These are phyloP conservation scores for Tyto alba DNA, from an alignment of 2,113 vertebrate species.

Conservation along the genomic window DNA sequence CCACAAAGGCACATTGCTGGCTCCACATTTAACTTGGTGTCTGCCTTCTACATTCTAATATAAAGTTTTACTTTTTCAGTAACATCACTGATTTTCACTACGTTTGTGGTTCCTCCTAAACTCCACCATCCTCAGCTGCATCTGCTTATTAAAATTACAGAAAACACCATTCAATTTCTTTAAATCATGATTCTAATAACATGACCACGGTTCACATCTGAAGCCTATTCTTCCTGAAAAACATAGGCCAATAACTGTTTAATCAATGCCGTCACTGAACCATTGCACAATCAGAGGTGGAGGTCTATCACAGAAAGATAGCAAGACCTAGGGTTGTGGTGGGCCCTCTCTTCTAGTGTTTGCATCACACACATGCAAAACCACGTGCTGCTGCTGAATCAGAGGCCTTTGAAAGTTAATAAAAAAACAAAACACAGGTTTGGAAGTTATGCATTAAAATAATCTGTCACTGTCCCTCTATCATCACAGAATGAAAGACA, in stretches of 20 bases:
- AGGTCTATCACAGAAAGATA: fast-evolving
- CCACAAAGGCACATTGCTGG: neutral
- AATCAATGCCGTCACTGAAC: neutral
- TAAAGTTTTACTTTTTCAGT: neutral
- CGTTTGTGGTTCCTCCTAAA: neutral
- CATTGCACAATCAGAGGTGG: neutral
- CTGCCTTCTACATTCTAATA: neutral
- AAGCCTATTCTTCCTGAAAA: neutral
- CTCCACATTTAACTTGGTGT: neutral
- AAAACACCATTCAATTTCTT: neutral
- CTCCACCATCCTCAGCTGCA: neutral
- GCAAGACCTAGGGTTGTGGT: neutral
- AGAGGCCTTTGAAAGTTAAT: neutral
- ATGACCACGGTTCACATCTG: neutral
- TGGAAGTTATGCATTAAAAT: neutral
- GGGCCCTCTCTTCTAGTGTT: neutral
- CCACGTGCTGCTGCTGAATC: neutral
- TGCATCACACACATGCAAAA: neutral
- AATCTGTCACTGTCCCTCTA: neutral
- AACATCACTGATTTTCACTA: neutral
- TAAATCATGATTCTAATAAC: neutral
- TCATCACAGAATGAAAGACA: neutral
- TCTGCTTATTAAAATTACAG: neutral
- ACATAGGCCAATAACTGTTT: neutral
- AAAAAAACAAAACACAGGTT: neutral